A percentile compares a stretch with the other conserved stretches of the same genome.
Evolutionary conservation across 1,140 invertebrate species (phyloP).

Genomic region (Diabrotica undecimpunctata): DNA sequence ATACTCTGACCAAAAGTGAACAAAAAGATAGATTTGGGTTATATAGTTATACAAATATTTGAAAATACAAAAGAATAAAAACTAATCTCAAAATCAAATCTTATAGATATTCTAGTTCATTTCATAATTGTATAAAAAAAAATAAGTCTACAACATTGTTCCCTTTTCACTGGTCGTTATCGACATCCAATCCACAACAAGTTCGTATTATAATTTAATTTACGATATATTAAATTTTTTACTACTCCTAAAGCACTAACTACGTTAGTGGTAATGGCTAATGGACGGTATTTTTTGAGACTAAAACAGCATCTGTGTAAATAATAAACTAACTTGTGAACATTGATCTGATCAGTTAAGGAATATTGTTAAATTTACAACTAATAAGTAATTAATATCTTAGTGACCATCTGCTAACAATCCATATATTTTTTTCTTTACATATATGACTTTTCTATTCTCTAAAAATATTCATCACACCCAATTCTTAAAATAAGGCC

Average conservation of each 20-base stretch:
- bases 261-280: constrained; percentile 29
- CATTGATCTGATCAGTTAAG: background rate
- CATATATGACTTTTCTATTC: background rate
- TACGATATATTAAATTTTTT: constrained; percentile 21
- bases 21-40: too few relatives aligned
- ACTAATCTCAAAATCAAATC: too few relatives aligned
- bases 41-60: too few relatives aligned
- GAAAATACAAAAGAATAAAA: too few relatives aligned
- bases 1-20: too few relatives aligned
- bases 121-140: too few relatives aligned
- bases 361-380: too few relatives aligned
- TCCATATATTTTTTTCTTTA: constrained; percentile 11
- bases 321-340: constrained; percentile 8
- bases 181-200: background rate
- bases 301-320: constrained; percentile 24
- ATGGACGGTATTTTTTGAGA: constrained; percentile 41
- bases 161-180: constrained; percentile 11
- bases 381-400: constrained; percentile 11
- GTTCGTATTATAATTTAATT: constrained; percentile 8
- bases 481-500: background rate
- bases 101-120: too few relatives aligned
- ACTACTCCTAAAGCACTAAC: constrained; percentile 28
- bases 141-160: constrained; percentile 7
- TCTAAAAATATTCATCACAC: background rate
- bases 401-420: background rate